Evolutionary conservation across 92 coral and sea anemone genomes (phyloP).

Genomic region (Virgularia gustaviana): DNA sequence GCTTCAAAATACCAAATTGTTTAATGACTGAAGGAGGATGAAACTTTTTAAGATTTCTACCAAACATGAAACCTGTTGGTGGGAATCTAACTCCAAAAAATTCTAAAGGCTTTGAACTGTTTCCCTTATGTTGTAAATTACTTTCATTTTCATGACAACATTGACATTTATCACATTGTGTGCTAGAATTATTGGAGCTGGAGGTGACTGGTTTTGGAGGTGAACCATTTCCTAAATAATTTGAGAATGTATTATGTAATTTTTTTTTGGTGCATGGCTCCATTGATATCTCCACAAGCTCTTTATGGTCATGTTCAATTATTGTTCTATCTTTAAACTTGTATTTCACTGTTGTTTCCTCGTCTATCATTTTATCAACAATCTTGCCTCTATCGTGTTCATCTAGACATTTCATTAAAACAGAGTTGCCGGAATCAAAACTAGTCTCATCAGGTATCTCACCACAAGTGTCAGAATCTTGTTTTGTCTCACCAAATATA

Average conservation of each 20-base stretch:
- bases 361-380: background rate
- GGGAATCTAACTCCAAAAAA: background rate
- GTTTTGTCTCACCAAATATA: conserved; percentile 40
- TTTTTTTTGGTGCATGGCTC: background rate
- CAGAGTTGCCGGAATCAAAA: too few species aligned
- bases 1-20: too few species aligned
- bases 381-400: background rate
- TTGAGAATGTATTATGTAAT: background rate
- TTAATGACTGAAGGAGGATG: background rate
- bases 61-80: background rate
- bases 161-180: too few species aligned
- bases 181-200: too few species aligned
- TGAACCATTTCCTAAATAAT: too few species aligned
- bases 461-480: background rate
- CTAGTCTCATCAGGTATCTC: background rate
- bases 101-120: background rate
- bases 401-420: background rate
- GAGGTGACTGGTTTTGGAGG: too few species aligned
- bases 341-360: background rate
- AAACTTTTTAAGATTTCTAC: background rate
- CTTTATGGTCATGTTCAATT: background rate
- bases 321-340: background rate
- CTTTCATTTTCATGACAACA: background rate
- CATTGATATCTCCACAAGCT: conserved; percentile 1
- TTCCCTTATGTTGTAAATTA: background rate